Conservation (phyloP, 53 echinoderm and acorn worm genomes). For the Hippasteria phrygiana region DNA sequence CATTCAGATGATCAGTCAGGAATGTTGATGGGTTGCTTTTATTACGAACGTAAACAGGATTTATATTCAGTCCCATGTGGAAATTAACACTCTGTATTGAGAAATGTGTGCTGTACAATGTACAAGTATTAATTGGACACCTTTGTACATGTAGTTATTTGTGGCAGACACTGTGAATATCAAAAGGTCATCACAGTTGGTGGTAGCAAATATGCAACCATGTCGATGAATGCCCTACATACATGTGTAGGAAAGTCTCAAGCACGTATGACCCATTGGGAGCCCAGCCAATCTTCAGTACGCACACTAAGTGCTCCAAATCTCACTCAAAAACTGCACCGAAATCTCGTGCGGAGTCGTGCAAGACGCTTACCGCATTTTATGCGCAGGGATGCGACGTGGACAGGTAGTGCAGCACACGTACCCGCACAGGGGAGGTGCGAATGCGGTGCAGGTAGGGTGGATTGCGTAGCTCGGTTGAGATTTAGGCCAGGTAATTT, state of each 20-base stretch:
- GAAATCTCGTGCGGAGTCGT: not conserved
- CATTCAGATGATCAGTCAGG: too few relatives aligned
- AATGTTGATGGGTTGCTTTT: too few relatives aligned
- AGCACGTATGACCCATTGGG: not conserved
- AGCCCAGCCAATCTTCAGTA: not conserved
- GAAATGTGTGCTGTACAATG: not conserved
- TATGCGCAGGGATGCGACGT: not conserved
- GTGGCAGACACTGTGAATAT: not conserved
- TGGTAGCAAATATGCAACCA: not conserved
- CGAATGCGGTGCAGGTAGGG: not conserved
- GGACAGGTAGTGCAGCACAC: not conserved
- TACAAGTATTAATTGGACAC: too few relatives aligned
- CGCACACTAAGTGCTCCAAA: not conserved
- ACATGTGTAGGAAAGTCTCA: not conserved
- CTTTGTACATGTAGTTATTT: too few relatives aligned
- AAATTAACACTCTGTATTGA: too few relatives aligned
- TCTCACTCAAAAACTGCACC: not conserved
- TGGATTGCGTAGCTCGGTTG: not conserved
- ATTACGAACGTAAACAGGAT: too few relatives aligned
- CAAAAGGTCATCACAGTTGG: not conserved
- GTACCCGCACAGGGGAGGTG: not conserved
- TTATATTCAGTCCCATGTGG: too few relatives aligned
- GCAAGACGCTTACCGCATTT: not conserved
- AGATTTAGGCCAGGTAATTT: too few relatives aligned
- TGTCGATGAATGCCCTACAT: too few relatives aligned